Conservation (phyloP, 2,888 invertebrate genomes). For the Furcula furcula region DNA sequence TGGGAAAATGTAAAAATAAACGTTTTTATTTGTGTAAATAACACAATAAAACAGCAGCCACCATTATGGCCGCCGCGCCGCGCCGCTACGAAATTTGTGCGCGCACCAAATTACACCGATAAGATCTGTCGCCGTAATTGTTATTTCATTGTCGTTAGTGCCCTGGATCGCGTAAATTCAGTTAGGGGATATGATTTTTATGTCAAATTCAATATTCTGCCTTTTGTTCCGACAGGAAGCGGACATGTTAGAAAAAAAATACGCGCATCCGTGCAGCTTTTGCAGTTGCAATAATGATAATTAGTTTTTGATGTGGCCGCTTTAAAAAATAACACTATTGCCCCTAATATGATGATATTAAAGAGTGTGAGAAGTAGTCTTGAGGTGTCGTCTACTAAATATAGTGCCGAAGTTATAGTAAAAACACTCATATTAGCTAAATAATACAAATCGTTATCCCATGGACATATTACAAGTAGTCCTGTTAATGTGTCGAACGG, state of each 20-base stretch:
- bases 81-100: conserved; percentile 60
- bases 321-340: conserved; percentile 43
- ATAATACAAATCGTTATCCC: not conserved
- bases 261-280: conserved; percentile 69
- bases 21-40: conserved; percentile 82
- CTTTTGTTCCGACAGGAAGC: conserved; percentile 65
- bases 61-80: conserved; percentile 58
- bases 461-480: conserved; percentile 2
- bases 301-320: conserved; percentile 49
- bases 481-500: conserved; percentile 30
- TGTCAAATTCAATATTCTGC: conserved; percentile 64
- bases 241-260: conserved; percentile 76
- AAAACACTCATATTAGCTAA: conserved; percentile 1
- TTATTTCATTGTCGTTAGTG: conserved; percentile 77
- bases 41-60: conserved; percentile 76
- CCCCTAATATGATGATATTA: conserved; percentile 48
- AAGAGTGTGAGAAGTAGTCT: conserved; percentile 36
- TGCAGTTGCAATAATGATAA: conserved; percentile 68
- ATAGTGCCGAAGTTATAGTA: not conserved
- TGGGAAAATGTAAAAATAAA: conserved; percentile 82
- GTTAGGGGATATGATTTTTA: conserved; percentile 70
- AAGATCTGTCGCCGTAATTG: conserved; percentile 76
- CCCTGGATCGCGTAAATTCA: conserved; percentile 74
- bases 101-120: conserved; percentile 73
- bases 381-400: conserved; percentile 31